A percentile compares a stretch with the other conserved stretches of the same genome.
phyloP scores from a whole-genome alignment of 2,888 invertebrate species.

The Limnephilus rhombicus region DNA sequence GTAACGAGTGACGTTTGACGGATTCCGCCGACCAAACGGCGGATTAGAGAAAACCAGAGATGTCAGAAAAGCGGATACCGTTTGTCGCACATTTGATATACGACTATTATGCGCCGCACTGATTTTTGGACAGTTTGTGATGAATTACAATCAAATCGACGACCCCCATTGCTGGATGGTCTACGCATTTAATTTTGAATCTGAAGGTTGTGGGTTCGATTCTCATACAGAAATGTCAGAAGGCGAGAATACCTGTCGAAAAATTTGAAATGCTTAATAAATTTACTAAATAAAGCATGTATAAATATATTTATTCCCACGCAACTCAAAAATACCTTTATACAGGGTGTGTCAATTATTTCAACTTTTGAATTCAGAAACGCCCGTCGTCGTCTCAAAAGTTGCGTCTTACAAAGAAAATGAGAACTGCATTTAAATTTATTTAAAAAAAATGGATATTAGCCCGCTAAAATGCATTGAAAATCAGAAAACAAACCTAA shows the following conservation, averaged over 20 bases:
- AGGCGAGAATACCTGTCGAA: background rate
- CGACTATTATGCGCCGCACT: background rate
- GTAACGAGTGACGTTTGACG: slow-evolving; percentile 54
- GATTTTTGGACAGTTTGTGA: background rate
- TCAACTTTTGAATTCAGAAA: too few species aligned
- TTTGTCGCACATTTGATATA: background rate
- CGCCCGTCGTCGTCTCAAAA: too few species aligned
- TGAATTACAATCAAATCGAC: background rate
- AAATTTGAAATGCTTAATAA: background rate
- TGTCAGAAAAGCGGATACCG: background rate
- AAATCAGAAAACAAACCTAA: too few species aligned
- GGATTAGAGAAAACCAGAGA: slow-evolving; percentile 45
- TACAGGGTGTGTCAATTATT: too few species aligned
- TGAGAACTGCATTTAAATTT: too few species aligned
- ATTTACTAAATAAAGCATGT: too few species aligned
- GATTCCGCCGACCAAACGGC: slow-evolving; percentile 36
- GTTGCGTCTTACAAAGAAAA: too few species aligned
- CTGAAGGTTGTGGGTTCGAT: background rate
- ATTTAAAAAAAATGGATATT: too few species aligned
- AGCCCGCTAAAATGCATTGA: too few species aligned
- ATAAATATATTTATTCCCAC: too few species aligned
- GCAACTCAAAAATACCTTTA: too few species aligned
- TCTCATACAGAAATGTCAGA: background rate
- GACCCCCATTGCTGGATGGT: background rate
- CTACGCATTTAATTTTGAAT: background rate